Evolutionary conservation across 2,888 invertebrate species (phyloP).

Genomic region (Bombylius discolor): DNA sequence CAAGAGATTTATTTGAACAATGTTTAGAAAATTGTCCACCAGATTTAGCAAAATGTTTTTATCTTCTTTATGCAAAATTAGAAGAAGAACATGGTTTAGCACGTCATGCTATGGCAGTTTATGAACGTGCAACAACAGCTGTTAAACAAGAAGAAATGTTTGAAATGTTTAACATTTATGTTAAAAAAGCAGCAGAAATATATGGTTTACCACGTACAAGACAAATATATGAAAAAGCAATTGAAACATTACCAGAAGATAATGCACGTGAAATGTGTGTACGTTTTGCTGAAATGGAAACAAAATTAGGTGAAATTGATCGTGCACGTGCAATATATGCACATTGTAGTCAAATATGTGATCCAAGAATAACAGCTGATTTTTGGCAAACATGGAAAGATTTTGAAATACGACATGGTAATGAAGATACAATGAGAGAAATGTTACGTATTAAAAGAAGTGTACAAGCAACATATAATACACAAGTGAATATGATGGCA

Average conservation of each 20-base stretch:
- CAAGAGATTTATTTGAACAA: slow-evolving; percentile 96
- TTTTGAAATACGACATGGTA: slow-evolving; percentile 97
- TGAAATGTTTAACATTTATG: slow-evolving; percentile 97
- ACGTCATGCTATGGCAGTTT: slow-evolving; percentile 97
- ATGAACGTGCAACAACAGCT: slow-evolving; percentile 86
- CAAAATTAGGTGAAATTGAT: slow-evolving; percentile 95
- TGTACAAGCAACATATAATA: slow-evolving; percentile 95
- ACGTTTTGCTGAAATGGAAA: slow-evolving; percentile 95
- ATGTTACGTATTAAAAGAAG: slow-evolving; percentile 96
- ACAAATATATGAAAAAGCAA: slow-evolving; percentile 96
- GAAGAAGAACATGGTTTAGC: slow-evolving; percentile 98
- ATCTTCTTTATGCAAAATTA: slow-evolving; percentile 89
- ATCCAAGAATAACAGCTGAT: slow-evolving; percentile 86
- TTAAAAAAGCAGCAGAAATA: slow-evolving; percentile 94
- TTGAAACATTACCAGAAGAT: slow-evolving; percentile 81
- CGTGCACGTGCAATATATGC: slow-evolving; percentile 93
- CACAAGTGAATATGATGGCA: slow-evolving; percentile 98
- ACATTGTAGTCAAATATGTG: slow-evolving; percentile 98
- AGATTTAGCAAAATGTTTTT: slow-evolving; percentile 91
- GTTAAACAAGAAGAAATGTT: slow-evolving; percentile 90
- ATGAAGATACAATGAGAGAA: slow-evolving; percentile 98
- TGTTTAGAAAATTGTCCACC: slow-evolving; percentile 92
- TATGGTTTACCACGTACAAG: slow-evolving; percentile 95
- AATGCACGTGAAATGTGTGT: slow-evolving; percentile 92
- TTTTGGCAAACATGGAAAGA: slow-evolving; percentile 99